Evolutionary conservation across 2,797 vertebrate species (phyloP), one percentile per base, ranked within the genome.

Genomic region (Hephaestus fuliginosus): DNA sequence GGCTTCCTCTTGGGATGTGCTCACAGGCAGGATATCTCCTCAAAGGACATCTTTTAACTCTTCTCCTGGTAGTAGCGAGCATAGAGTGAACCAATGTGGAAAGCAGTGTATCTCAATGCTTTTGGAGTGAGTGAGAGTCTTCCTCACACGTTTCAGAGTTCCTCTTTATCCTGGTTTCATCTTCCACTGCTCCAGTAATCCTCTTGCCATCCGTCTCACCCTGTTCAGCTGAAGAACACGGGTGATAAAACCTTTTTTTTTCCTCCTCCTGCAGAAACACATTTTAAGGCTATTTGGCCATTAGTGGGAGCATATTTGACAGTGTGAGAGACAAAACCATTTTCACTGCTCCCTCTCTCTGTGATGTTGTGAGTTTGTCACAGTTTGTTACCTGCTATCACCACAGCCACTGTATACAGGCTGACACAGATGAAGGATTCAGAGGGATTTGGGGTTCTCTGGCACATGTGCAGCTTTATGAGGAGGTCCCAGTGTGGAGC

Each of bases 391-490:
- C 82, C 82, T 90, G 78, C 86, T 61, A 44, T 86, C 85, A 67
- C 78, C 30, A 51, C 69, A 85, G 80, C 41, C 67, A 7, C 67
- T 78, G 44, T 69, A 67, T 68, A 70, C 63, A 39, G 53, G 51
- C 87, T n/a, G 76, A 79, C 66, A 68, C 25, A 69, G 73, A 81
- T 72, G 81, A 62, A 58, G 77, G 57, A 80, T 90, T 89, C 67
- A 3, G 55, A 80, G 73, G 79, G 82, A 85, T 91, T 81, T 76
- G 22, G 74, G 83, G 68, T 74, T 82, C 65, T 85, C 74, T 58
- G 69, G 86, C 86, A 90, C 87, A 91, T 92, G 86, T 91, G 87
- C 70, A 68, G 72, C 72, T 96, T 95, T 92, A 93, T 69, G 79
- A 92, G 88, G 68, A 62, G 58, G 83, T 91, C 73, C 76, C 82